phyloP scores from a whole-genome alignment of 2,113 vertebrate species.

The Lepisosteus oculatus region DNA sequence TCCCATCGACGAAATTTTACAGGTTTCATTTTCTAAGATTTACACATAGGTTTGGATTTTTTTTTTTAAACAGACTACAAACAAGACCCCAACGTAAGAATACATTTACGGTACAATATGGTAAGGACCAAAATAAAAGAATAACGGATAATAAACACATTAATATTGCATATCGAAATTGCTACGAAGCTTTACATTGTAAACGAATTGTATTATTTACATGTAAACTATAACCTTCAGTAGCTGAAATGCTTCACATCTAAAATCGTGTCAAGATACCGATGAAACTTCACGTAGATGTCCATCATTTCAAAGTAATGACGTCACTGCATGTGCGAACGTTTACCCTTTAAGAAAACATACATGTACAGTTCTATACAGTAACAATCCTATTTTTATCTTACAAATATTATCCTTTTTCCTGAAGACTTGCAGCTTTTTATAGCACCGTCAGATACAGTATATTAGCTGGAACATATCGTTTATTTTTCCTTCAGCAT shows the following conservation, averaged over 20 bases:
- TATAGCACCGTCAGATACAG: too few species aligned
- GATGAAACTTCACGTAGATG: neutral
- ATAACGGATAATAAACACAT: neutral
- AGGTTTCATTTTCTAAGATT: slow-evolving; percentile 17
- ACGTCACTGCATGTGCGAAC: slow-evolving; percentile 15
- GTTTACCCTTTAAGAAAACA: neutral
- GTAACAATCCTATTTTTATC: too few species aligned
- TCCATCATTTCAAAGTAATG: neutral
- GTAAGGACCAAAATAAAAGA: slow-evolving; percentile 7
- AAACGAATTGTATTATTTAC: slow-evolving; percentile 14
- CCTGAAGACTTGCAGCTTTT: too few species aligned
- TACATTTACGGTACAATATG: slow-evolving; percentile 13
- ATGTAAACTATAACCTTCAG: slow-evolving; percentile 20
- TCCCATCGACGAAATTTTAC: slow-evolving; percentile 29
- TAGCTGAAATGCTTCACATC: neutral
- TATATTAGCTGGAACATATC: too few species aligned
- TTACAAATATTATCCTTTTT: too few species aligned
- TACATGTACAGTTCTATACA: neutral
- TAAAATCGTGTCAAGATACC: neutral
- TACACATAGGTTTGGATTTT: slow-evolving; percentile 25
- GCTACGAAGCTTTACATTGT: slow-evolving; percentile 15
- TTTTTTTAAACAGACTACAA: slow-evolving; percentile 22
- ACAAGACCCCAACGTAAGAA: slow-evolving; percentile 17
- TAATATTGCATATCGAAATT: slow-evolving; percentile 20
- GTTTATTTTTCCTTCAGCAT: too few species aligned